Evolutionary conservation across 2,888 invertebrate genomes (phyloP), one percentile per base, ranked within the genome.

Genomic region (Elysia crispata): DNA sequence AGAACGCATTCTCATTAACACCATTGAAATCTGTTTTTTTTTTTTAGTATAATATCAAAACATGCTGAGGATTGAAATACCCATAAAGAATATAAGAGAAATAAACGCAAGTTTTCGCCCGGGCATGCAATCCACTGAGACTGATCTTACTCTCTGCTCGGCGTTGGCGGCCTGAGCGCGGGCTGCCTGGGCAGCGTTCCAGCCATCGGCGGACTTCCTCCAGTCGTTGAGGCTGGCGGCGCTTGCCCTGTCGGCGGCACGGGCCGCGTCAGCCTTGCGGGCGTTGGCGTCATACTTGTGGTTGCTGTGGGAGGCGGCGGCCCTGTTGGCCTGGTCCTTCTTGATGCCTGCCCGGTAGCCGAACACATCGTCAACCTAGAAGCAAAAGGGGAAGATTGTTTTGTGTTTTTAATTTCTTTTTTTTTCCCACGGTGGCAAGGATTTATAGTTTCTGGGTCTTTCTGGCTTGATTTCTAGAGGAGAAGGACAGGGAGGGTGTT

Each of bases 311-410:
- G 64, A 57, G 74, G 41, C 74, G 20, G 23, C 50, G 60, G 66
- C 57, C 6, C 73, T 49, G 49, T 73, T 66, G 33, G 77, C 69
- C 67, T 60, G 72, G 74, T 81, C 81, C 69, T 81, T 77, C 77
- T 77, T 77, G 77, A 57, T 57, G 30, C 77, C 81, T 3, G 76
- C 73, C 31, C 77, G 64, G 77, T 67, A 81, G 28, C 81, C 81
- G 81, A 81, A 81, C 23, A 49, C 50, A 49, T 81, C 81, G 25
- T 81, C 81, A 30, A 31, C 20, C 74, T 81, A 28, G 13, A 5
- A 25, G 33, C 6, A 23, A 6, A 23, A 60, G 60, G 3, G 15
- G 5, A 23, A 41, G 41, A 41, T 41, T 6, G 41, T 6, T 41
- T 41, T 41, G 41, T 6, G 41, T 41, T 41, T 41, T n/a, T n/a